Conservation (phyloP, 2,888 invertebrate genomes). For the Aplocera efformata region DNA sequence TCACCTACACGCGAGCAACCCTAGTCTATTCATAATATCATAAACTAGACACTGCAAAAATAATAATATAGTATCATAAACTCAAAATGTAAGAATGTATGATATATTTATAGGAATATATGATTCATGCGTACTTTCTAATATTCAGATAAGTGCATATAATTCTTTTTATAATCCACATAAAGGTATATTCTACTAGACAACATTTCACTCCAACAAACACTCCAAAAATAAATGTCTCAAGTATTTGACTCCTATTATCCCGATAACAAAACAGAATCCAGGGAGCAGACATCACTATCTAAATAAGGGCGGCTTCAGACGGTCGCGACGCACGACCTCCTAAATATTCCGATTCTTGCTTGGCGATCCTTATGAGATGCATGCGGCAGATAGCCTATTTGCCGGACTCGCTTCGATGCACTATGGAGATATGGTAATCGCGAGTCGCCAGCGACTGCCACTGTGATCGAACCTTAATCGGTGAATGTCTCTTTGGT, state of each 20-base stretch:
- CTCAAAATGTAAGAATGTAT: no score
- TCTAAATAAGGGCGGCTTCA: slow-evolving; percentile 57
- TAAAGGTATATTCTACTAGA: no score
- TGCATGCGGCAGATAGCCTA: slow-evolving; percentile 68
- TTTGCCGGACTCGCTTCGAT: slow-evolving; percentile 58
- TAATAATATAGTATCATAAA: no score
- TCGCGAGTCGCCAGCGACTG: slow-evolving; percentile 44
- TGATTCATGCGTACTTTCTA: no score
- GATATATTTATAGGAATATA: no score
- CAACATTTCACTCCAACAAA: no score
- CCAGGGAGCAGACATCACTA: slow-evolving; percentile 27
- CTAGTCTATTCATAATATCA: no score
- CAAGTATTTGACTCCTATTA: slow-evolving; percentile 10
- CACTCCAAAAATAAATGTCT: no score
- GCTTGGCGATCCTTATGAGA: slow-evolving; percentile 53
- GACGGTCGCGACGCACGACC: slow-evolving; percentile 50
- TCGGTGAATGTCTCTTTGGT: slow-evolving; percentile 22
- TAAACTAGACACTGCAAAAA: no score
- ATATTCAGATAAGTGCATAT: no score
- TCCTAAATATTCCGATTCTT: slow-evolving; percentile 55
- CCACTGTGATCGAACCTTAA: slow-evolving; percentile 29
- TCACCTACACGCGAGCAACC: no score
- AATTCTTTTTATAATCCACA: no score
- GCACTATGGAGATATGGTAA: slow-evolving; percentile 67
- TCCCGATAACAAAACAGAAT: slow-evolving; percentile 23